Base-by-base conservation (phyloP, 2,113 vertebrate species). In the Pseudorectes ferrugineus region DNA sequence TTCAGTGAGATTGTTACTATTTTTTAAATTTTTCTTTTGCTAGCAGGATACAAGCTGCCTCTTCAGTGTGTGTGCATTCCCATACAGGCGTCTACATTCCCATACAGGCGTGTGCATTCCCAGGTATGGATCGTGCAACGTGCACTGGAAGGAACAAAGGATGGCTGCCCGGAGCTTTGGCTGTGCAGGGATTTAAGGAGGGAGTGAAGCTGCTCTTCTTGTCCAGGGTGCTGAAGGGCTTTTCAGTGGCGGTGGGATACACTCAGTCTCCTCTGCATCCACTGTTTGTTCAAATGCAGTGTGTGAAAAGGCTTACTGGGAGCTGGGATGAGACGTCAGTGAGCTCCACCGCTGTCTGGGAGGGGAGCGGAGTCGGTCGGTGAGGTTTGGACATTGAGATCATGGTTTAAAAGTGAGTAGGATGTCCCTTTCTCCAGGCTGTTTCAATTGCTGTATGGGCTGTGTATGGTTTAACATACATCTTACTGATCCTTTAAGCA, bases 221-320 rank as follows among this genome's bases (percentile, higher is more conserved):
- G 91, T 96, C 97, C 95, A 84, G 63, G 96, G 95, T 96, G 92
- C 96, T 97, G 97, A 97, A 96, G 42, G 6, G 1, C 28, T 51
- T 23, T 26, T 6, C 49, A 19, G 76, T 6, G 0, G 40, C 6
- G 1, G 10, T 8, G 66, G 38, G 61, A 35, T 8, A 3, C 48
- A 2, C 20, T 28, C 20, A 0, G 48, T 19, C 38, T 67, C 48
- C 55, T 29, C 35, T 59, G 43, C 80, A 43, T 11, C 49, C 20
- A 1, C 62, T 31, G 45, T 1, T 35, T 62, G 78, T 58, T 59
- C 18, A 63, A 33, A 28, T 14, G 33, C 26, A 5, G 31, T 1
- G 3, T 28, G 24, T 33, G 59, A 3, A 54, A 51, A 66, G 35
- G 9, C 9, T 52, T 5, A 2, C 18, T 71, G 38, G 14, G 22